Evolutionary conservation across 2,888 invertebrate genomes (phyloP).

Genomic region (Leptothorax acervorum): DNA sequence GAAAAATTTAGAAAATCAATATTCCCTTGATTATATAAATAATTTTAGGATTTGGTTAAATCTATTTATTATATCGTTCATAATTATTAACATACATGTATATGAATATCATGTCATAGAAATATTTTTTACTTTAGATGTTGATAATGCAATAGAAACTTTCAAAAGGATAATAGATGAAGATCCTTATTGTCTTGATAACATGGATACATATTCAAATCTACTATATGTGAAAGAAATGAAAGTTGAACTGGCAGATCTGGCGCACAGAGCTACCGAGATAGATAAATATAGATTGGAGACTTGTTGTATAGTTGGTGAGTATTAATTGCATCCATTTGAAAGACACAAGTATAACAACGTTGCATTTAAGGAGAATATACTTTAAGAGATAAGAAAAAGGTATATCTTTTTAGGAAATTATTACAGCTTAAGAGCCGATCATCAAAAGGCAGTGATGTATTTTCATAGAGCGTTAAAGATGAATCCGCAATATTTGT

Average conservation of each 20-base stretch:
- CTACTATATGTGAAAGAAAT: conserved; percentile 97
- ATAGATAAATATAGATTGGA: conserved; percentile 99
- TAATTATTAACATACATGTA: conserved; percentile 6
- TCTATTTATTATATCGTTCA: not conserved
- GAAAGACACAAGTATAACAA: not conserved
- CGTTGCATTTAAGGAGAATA: not conserved
- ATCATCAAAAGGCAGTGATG: conserved; percentile 98
- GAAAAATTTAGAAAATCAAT: not conserved
- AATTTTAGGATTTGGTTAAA: not conserved
- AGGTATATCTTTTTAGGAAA: conserved; percentile 89
- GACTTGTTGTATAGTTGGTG: conserved; percentile 98
- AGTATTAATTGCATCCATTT: conserved; percentile 68
- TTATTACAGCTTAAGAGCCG: conserved; percentile 97
- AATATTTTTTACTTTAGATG: conserved; percentile 87
- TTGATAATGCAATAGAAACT: conserved; percentile 94
- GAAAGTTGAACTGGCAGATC: conserved; percentile 95
- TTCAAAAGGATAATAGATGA: conserved; percentile 93
- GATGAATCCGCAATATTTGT: conserved; percentile 96
- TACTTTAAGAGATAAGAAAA: not conserved
- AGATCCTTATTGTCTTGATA: conserved; percentile 97
- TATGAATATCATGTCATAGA: not conserved
- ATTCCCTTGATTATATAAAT: not conserved
- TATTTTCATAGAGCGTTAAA: conserved; percentile 98
- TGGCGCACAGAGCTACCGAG: conserved; percentile 97
- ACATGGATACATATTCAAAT: conserved; percentile 99